Conservation (phyloP, 2,888 invertebrate species). For the Eurytoma adleriae region DNA sequence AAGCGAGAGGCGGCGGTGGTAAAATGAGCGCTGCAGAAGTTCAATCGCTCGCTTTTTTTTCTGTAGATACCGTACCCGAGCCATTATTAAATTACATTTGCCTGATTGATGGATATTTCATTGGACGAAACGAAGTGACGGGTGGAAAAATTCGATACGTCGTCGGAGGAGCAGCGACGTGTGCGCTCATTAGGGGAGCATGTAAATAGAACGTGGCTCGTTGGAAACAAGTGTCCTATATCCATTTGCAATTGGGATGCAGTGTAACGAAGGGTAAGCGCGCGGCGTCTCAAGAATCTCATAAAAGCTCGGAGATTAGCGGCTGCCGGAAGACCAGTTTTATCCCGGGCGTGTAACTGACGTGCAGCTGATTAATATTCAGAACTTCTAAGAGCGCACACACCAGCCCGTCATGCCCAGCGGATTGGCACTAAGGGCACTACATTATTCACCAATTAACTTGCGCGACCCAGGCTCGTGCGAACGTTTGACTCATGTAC, state of each 20-base stretch:
- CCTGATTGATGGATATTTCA: conserved; percentile 7
- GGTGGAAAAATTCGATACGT: background rate
- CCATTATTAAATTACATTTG: conserved; percentile 5
- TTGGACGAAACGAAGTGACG: background rate
- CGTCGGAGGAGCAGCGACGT: background rate
- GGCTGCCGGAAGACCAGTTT: conserved; percentile 15
- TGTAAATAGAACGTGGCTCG: background rate
- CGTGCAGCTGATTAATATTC: conserved; percentile 45
- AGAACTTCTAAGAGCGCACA: conserved; percentile 26
- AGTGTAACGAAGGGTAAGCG: no score
- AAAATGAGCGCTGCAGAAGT: no score
- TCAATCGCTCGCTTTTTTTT: background rate
- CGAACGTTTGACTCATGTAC: background rate
- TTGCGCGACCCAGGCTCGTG: background rate
- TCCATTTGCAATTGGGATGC: no score
- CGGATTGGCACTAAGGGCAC: conserved; percentile 43
- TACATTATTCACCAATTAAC: conserved; percentile 48
- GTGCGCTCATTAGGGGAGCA: background rate
- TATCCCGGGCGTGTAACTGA: conserved; percentile 26
- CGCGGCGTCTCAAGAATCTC: background rate
- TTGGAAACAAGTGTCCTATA: no score
- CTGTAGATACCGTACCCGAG: background rate
- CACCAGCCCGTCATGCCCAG: conserved; percentile 35
- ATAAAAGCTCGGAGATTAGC: conserved; percentile 7
- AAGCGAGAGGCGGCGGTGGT: no score